These are phyloP conservation scores for Ruditapes philippinarum DNA, from an alignment of 1,140 invertebrate genomes.

Conservation along the genomic window DNA sequence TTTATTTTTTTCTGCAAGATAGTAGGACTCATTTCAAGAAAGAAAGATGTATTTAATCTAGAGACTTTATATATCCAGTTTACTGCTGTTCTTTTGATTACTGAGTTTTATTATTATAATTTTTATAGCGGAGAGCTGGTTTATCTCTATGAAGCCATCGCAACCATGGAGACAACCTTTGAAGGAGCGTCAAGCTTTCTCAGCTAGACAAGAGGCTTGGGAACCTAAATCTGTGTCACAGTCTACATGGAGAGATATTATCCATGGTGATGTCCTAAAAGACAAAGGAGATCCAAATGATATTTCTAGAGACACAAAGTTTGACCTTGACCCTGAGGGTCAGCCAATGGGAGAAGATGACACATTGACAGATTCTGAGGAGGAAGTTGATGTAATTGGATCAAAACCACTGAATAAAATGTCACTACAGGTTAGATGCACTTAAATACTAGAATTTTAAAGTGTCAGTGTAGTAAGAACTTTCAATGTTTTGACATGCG, in stretches of 20 bases:
- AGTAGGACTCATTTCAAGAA: too few relatives aligned
- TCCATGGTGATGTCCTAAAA: constrained; percentile 69
- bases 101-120: too few relatives aligned
- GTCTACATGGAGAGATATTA: constrained; percentile 69
- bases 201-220: constrained; percentile 70
- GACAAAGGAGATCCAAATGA: constrained; percentile 63
- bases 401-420: constrained; percentile 68
- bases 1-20: too few relatives aligned
- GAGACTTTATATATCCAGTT: too few relatives aligned
- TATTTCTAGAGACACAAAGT: constrained; percentile 69
- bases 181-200: constrained; percentile 76
- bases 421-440: constrained; percentile 70
- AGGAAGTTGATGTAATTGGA: constrained; percentile 68
- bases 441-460: too few relatives aligned
- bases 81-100: too few relatives aligned
- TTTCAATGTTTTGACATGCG: too few relatives aligned
- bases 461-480: too few relatives aligned
- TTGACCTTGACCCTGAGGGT: constrained; percentile 73
- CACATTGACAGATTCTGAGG: constrained; percentile 56
- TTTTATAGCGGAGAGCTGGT: constrained; percentile 76
- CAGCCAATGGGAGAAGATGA: constrained; percentile 66
- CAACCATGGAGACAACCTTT: constrained; percentile 79
- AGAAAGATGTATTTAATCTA: too few relatives aligned
- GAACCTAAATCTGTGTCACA: constrained; percentile 68
- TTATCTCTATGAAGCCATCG: constrained; percentile 75